Conservation (phyloP, 2,797 vertebrate species). For the Merluccius polli region DNA sequence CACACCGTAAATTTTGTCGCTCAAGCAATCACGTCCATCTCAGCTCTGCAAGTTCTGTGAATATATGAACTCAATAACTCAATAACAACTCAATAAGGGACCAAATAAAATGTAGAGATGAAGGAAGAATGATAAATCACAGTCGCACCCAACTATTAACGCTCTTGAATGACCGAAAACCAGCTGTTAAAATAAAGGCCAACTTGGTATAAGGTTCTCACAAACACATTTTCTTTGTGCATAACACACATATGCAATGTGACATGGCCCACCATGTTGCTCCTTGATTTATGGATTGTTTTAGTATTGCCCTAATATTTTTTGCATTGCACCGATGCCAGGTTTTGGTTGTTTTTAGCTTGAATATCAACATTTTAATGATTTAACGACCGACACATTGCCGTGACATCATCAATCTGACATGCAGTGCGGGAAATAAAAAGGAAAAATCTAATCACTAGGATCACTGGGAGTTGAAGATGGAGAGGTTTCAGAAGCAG, state of each 20-base stretch:
- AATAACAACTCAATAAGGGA: neutral
- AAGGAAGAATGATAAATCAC: neutral
- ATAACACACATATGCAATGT: neutral
- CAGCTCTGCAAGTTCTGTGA: neutral
- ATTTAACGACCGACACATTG: neutral
- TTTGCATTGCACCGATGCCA: neutral
- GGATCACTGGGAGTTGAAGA: too few relatives aligned
- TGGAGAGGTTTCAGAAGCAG: too few relatives aligned
- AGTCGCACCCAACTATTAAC: neutral
- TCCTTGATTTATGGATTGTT: neutral
- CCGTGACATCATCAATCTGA: too few relatives aligned
- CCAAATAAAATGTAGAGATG: neutral
- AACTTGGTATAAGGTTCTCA: neutral
- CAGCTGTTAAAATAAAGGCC: conserved; percentile 19
- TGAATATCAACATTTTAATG: neutral
- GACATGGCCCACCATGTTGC: neutral
- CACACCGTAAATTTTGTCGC: neutral
- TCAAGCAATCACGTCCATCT: neutral
- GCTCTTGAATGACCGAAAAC: conserved; percentile 5
- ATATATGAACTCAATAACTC: neutral
- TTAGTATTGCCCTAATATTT: neutral
- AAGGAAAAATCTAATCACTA: neutral
- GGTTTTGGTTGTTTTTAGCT: neutral
- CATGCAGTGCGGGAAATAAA: neutral
- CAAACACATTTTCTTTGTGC: neutral